Conservation (phyloP, 2,888 invertebrate species). For the Epinotia brunnichana region DNA sequence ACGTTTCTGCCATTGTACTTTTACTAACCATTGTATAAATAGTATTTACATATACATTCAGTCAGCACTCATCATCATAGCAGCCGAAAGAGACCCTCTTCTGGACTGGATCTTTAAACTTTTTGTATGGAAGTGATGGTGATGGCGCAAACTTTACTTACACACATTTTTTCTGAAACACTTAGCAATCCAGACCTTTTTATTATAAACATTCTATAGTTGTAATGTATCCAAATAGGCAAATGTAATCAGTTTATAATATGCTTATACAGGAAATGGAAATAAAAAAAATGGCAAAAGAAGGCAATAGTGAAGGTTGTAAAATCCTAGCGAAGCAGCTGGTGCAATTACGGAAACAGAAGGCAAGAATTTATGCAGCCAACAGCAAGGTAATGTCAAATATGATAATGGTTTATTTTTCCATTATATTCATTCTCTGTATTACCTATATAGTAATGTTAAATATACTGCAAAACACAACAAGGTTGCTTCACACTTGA, state of each 20-base stretch:
- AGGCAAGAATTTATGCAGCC: conserved; percentile 91
- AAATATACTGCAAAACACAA: neutral
- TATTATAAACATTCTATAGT: too few relatives aligned
- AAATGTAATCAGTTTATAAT: conserved; percentile 16
- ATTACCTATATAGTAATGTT: too few relatives aligned
- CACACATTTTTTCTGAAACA: neutral
- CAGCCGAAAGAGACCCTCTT: too few relatives aligned
- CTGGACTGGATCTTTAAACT: neutral
- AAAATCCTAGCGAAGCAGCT: conserved; percentile 94
- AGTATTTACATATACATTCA: too few relatives aligned
- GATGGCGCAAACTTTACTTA: too few relatives aligned
- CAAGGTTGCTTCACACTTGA: neutral
- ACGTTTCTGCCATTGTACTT: neutral
- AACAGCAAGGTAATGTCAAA: conserved; percentile 87
- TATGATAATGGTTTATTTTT: too few relatives aligned
- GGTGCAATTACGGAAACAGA: conserved; percentile 93
- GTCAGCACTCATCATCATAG: too few relatives aligned
- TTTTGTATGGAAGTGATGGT: neutral
- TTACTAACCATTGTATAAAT: neutral
- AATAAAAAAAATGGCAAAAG: conserved; percentile 94
- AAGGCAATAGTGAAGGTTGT: conserved; percentile 93
- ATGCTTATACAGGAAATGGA: conserved; percentile 87
- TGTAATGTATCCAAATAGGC: neutral
- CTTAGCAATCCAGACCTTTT: neutral
- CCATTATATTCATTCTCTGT: too few relatives aligned